Evolutionary conservation across 2,797 vertebrate genomes (phyloP).

Genomic region (Sorex maritimensis): DNA sequence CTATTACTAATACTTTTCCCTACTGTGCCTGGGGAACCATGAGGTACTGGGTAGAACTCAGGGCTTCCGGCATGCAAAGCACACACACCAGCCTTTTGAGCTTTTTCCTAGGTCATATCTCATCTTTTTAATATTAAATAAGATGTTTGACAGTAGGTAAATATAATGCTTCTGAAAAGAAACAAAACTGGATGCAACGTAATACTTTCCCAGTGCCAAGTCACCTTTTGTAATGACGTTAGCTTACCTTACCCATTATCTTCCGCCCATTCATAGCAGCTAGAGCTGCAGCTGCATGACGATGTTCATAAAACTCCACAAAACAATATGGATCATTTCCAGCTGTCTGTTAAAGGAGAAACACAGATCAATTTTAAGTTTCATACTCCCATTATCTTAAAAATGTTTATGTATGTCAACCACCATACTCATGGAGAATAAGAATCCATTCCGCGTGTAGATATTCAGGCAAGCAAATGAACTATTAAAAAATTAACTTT

Average conservation of each 20-base stretch:
- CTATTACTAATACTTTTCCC: too few species aligned
- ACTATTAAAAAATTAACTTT: constrained; percentile 6
- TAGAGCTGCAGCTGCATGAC: constrained; percentile 97
- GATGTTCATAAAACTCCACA: constrained; percentile 99
- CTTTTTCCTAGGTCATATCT: too few species aligned
- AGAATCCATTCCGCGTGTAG: constrained; percentile 4
- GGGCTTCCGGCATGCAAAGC: too few species aligned
- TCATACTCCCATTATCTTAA: constrained; percentile 21
- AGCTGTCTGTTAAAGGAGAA: constrained; percentile 93
- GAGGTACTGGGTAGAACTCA: too few species aligned
- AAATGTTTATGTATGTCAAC: constrained; percentile 30
- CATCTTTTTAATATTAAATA: constrained; percentile 43
- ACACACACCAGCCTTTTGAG: too few species aligned
- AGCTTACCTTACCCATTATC: constrained; percentile 99
- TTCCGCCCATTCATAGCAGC: constrained; percentile 99
- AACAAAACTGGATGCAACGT: not conserved
- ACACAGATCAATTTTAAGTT: constrained; percentile 55
- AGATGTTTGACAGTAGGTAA: not conserved
- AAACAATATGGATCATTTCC: constrained; percentile 99
- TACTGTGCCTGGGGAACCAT: too few species aligned
- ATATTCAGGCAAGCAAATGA: constrained; percentile 55
- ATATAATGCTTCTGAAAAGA: constrained; percentile 64
- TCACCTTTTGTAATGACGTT: constrained; percentile 92
- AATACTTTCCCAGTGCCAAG: constrained; percentile 61
- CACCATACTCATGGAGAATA: constrained; percentile 54